Conservation (phyloP, 1,140 invertebrate species). For the Pantala flavescens region DNA sequence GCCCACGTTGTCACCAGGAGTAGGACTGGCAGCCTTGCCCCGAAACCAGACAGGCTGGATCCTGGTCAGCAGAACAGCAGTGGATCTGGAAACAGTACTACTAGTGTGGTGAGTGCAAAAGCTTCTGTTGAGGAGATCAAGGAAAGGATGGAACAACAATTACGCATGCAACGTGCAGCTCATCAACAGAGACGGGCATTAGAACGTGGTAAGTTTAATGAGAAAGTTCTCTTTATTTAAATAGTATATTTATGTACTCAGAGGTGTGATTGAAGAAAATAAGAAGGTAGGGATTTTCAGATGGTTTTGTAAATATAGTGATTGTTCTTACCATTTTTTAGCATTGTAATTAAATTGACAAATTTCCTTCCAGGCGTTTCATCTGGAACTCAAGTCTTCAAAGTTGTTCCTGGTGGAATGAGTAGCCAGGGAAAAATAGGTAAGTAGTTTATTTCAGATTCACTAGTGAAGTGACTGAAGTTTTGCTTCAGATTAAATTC, state of each 20-base stretch:
- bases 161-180: slow-evolving; percentile 72
- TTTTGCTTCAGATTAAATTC: no score
- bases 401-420: slow-evolving; percentile 35
- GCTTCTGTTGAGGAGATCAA: slow-evolving; percentile 69
- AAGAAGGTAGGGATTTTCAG: no score
- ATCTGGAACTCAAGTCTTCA: slow-evolving; percentile 38
- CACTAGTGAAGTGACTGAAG: no score
- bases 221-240: no score
- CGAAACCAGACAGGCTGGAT: slow-evolving; percentile 13
- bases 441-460: not conserved
- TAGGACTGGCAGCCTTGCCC: slow-evolving; percentile 52
- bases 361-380: not conserved
- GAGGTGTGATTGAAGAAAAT: no score
- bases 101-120: slow-evolving; percentile 37
- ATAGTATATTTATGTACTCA: not conserved
- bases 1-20: slow-evolving; percentile 62
- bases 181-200: slow-evolving; percentile 73
- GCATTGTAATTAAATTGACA: no score
- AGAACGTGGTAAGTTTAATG: slow-evolving; percentile 33
- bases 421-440: not conserved
- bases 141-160: slow-evolving; percentile 82
- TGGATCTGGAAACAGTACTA: not conserved
- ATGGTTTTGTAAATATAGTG: no score
- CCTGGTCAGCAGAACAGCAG: not conserved
- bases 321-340: no score